A percentile compares a stretch with the other conserved stretches of the same genome.
Evolutionary conservation across 1,140 invertebrate genomes (phyloP).

Genomic region (Lethocerus indicus): DNA sequence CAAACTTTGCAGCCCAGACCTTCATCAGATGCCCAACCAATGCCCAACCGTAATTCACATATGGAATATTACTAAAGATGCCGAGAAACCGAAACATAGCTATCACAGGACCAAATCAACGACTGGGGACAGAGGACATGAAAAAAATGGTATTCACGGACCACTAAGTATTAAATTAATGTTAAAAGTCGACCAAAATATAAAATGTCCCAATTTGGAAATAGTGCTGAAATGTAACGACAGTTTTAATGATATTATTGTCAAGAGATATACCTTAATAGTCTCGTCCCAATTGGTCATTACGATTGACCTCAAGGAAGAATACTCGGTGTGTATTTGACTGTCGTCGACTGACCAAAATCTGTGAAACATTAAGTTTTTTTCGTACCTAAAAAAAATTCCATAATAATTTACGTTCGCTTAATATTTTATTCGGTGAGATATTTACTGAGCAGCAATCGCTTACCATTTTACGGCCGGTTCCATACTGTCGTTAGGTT

Average conservation of each 20-base stretch:
- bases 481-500: conserved; percentile 85
- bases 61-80: no score
- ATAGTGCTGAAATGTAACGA: neutral
- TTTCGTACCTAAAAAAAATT: conserved; percentile 57
- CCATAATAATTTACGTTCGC: conserved; percentile 2
- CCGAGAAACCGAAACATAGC: no score
- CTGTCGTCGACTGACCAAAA: conserved; percentile 99
- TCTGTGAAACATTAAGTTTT: conserved; percentile 83
- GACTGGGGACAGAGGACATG: no score
- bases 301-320: conserved; percentile 87
- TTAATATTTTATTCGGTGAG: neutral
- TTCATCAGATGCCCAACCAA: no score
- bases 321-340: conserved; percentile 92
- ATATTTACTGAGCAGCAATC: neutral
- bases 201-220: neutral
- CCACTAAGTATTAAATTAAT: no score
- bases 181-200: neutral
- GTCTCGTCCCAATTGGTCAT: conserved; percentile 97
- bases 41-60: no score
- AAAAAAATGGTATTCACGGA: no score
- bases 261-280: conserved; percentile 56
- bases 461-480: conserved; percentile 62
- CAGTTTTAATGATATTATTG: neutral
- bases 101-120: no score
- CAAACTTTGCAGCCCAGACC: no score